These are phyloP conservation scores for Gallirallus australis DNA, from an alignment of 2,797 vertebrate species.

Conservation along the genomic window DNA sequence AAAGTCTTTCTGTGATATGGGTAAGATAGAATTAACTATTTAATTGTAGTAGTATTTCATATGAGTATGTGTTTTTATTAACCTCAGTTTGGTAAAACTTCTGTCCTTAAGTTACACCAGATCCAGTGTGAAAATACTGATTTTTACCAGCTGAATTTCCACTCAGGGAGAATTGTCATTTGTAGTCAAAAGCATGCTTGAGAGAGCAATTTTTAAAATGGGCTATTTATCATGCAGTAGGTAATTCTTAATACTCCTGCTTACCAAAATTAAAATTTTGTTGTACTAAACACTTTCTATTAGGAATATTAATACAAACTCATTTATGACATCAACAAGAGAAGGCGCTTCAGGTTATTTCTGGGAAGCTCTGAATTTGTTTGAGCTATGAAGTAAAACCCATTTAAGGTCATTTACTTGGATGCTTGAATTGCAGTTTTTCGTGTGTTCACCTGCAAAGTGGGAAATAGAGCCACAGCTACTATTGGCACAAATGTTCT, in stretches of 20 bases:
- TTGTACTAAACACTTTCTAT: not conserved
- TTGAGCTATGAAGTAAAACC: not conserved
- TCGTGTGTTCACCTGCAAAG: not conserved
- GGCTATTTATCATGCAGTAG: not conserved
- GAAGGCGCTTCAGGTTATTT: not conserved
- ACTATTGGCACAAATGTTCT: not conserved
- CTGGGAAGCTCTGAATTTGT: not conserved
- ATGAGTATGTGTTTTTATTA: not conserved
- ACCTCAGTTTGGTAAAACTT: not conserved
- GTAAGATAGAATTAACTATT: not conserved
- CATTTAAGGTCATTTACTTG: not conserved
- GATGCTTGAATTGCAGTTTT: not conserved
- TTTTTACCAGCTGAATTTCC: slow-evolving; percentile 20
- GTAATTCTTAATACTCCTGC: not conserved
- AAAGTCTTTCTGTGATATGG: not conserved
- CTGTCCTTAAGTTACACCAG: not conserved
- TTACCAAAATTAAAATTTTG: not conserved
- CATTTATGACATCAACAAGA: not conserved
- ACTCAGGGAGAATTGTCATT: not conserved
- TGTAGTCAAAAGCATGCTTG: not conserved
- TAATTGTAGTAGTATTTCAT: not conserved
- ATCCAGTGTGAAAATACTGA: not conserved
- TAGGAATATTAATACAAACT: not conserved
- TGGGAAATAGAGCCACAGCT: not conserved
- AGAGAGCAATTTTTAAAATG: not conserved